Evolutionary conservation across 2,113 vertebrate genomes (phyloP).

Genomic region (Phylloscopus trochilus): DNA sequence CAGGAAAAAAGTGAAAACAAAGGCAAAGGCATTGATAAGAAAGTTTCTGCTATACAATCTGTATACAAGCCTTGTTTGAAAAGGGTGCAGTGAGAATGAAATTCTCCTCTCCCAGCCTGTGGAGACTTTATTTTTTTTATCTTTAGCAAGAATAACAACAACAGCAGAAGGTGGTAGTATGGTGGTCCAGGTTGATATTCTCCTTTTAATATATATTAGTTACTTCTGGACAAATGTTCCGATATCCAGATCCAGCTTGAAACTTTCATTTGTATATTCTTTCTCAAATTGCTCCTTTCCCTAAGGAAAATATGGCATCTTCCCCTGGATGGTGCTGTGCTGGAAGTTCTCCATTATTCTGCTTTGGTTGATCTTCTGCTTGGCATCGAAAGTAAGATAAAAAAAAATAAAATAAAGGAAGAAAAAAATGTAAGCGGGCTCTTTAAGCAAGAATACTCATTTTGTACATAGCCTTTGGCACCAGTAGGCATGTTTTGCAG

Average conservation of each 20-base stretch:
- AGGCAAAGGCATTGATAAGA: background rate
- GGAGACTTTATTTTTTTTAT: background rate
- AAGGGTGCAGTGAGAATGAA: background rate
- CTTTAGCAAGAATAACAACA: background rate
- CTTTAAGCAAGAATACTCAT: background rate
- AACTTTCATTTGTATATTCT: background rate
- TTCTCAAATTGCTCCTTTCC: background rate
- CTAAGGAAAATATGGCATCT: background rate
- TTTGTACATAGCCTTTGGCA: background rate
- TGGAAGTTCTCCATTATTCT: background rate
- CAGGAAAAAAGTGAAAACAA: background rate
- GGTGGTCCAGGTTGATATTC: background rate
- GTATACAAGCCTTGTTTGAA: background rate
- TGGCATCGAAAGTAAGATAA: background rate
- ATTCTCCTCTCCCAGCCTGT: background rate
- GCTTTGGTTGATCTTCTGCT: background rate
- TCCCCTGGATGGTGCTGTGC: rapidly evolving
- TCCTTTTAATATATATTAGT: background rate
- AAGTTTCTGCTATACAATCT: background rate
- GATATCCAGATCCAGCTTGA: background rate
- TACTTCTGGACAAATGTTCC: background rate
- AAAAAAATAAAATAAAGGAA: background rate
- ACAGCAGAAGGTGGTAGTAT: background rate
- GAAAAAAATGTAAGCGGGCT: background rate
- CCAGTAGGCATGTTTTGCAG: background rate